Evolutionary conservation across 2,888 invertebrate species (phyloP).

Genomic region (Folsomia candida): DNA sequence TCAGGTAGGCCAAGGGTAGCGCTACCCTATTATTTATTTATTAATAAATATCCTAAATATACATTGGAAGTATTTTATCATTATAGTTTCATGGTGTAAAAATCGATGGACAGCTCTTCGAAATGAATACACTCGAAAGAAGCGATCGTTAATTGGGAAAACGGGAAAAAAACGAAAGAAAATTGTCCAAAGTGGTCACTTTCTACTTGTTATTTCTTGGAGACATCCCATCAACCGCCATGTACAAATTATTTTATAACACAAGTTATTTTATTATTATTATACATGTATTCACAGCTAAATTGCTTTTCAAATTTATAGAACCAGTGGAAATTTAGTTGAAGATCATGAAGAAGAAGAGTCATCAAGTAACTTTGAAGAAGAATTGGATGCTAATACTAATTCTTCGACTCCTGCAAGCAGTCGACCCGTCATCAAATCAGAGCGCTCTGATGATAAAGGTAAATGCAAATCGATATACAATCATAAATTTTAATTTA

Average conservation of each 20-base stretch:
- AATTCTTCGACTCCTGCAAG: not conserved
- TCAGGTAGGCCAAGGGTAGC: not conserved
- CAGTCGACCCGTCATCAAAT: not conserved
- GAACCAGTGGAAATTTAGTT: not conserved
- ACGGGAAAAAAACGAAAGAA: not conserved
- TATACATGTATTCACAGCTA: not conserved
- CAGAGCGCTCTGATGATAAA: not conserved
- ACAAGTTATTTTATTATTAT: not conserved
- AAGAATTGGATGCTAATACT: not conserved
- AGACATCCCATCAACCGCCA: not conserved
- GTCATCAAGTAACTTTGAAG: too few species aligned
- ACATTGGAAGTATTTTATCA: not conserved
- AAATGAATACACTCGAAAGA: not conserved
- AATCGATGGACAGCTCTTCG: not conserved
- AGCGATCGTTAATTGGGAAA: not conserved
- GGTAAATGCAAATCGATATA: not conserved
- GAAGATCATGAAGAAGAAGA: not conserved
- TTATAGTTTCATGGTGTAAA: not conserved
- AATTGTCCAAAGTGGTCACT: not conserved
- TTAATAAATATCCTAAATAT: too few species aligned
- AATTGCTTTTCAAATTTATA: not conserved
- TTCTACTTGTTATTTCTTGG: not conserved
- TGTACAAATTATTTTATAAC: not conserved
- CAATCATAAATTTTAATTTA: not conserved
- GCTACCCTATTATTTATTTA: not conserved